Evolutionary conservation across 2,797 vertebrate species (phyloP).

Genomic region (Taenioides sp.): DNA sequence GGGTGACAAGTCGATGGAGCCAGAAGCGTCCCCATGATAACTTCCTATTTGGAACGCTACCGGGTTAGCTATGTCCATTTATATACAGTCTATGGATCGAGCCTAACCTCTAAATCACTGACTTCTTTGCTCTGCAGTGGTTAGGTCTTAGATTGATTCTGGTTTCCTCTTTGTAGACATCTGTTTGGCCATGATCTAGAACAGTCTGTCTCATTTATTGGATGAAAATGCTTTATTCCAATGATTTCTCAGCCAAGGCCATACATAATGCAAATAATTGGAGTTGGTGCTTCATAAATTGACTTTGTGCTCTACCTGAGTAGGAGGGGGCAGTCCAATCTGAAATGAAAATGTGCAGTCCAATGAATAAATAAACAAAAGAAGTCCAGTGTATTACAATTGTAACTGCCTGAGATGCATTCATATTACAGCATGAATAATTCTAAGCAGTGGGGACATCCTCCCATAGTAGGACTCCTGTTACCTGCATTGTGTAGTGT

Average conservation of each 20-base stretch:
- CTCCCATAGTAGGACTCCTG: background rate
- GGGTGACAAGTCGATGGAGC: no score
- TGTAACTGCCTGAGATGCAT: conserved; percentile 9
- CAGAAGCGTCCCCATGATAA: no score
- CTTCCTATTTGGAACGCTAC: no score
- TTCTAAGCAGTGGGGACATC: background rate
- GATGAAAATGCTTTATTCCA: conserved; percentile 26
- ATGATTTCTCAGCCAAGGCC: conserved; percentile 30
- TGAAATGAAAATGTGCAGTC: conserved; percentile 42
- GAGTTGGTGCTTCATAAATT: conserved; percentile 30
- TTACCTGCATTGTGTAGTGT: background rate
- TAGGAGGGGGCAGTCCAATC: conserved; percentile 29
- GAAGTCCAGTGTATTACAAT: conserved; percentile 21
- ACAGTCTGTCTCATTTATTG: background rate
- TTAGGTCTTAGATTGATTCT: no score
- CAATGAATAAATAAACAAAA: conserved; percentile 5
- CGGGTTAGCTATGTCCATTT: no score
- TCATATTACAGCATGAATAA: background rate
- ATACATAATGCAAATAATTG: conserved; percentile 9
- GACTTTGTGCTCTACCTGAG: conserved; percentile 18
- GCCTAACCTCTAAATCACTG: no score
- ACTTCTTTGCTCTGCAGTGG: no score
- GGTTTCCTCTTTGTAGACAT: no score
- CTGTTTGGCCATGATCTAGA: no score
- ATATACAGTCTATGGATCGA: no score